These are phyloP conservation scores for Dryocosmus kuriphilus DNA, from an alignment of 2,888 invertebrate genomes.

Conservation along the genomic window DNA sequence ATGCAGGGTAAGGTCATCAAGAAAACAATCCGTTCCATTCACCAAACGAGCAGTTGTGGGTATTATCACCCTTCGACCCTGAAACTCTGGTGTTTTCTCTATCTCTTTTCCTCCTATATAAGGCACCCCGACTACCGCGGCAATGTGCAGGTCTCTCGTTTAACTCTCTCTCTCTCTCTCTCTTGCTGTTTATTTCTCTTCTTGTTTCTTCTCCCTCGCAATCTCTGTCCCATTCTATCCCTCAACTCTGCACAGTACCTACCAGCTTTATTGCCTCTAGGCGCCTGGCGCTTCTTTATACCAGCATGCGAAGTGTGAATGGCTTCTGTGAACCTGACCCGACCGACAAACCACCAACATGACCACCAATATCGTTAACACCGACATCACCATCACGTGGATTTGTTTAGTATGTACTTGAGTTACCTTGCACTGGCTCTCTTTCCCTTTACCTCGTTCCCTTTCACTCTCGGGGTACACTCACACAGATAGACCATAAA, in stretches of 20 bases:
- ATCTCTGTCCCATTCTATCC: conserved; percentile 24
- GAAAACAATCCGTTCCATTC: conserved; percentile 1
- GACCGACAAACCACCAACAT: conserved; percentile 56
- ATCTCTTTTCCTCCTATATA: conserved; percentile 2
- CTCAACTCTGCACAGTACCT: neutral
- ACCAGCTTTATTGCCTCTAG: conserved; percentile 25
- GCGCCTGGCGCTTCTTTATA: conserved; percentile 43
- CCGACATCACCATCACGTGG: conserved; percentile 53
- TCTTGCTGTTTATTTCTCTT: conserved; percentile 35
- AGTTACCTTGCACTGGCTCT: conserved; percentile 30
- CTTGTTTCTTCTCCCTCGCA: conserved; percentile 36
- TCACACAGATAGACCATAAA: neutral
- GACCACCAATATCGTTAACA: conserved; percentile 43
- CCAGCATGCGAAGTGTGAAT: conserved; percentile 44
- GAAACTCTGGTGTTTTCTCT: neutral
- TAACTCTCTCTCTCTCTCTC: conserved; percentile 34
- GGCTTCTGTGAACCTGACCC: conserved; percentile 69
- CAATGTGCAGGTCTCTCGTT: neutral
- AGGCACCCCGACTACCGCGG: conserved; percentile 11
- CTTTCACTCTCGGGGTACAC: conserved; percentile 19
- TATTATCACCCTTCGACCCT: neutral
- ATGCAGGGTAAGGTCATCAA: conserved; percentile 7
- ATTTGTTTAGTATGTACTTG: conserved; percentile 60
- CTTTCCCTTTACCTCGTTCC: conserved; percentile 1
- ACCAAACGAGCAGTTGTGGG: conserved; percentile 1